Evolutionary conservation across 37 sponge, comb jelly and placozoan species (phyloP).

Genomic region (Chondrilla cf. caribensis): DNA sequence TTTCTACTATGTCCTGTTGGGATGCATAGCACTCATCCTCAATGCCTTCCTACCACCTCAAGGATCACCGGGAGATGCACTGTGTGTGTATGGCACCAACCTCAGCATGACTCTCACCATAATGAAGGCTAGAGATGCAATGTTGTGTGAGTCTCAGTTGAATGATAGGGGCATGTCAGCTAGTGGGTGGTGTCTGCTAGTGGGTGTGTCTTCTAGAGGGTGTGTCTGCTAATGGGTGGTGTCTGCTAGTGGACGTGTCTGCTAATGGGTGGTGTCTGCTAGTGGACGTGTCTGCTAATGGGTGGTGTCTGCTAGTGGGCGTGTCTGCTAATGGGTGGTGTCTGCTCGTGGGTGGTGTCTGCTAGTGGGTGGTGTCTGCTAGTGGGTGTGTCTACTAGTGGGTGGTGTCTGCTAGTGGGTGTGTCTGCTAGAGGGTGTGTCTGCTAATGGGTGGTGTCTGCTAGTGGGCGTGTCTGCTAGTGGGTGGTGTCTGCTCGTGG

Average conservation of each 20-base stretch:
- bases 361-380: conserved; percentile 2
- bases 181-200: neutral
- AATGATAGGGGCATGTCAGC: neutral
- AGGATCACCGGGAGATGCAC: neutral
- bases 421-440: neutral
- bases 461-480: too few species aligned
- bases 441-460: neutral
- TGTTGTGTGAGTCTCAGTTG: conserved; percentile 51
- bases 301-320: too few species aligned
- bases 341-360: neutral
- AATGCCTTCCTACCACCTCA: conserved; percentile 36
- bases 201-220: neutral
- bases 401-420: neutral
- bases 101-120: conserved; percentile 40
- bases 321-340: too few species aligned
- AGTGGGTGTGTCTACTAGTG: conserved; percentile 1
- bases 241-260: neutral
- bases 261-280: neutral
- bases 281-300: too few species aligned
- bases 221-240: neutral
- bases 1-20: conserved; percentile 66
- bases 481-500: too few species aligned
- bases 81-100: conserved; percentile 60
- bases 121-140: conserved; percentile 49
- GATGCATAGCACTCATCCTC: conserved; percentile 42